phyloP scores from a whole-genome alignment of 2,113 vertebrate species.

The Seriola aureovittata region DNA sequence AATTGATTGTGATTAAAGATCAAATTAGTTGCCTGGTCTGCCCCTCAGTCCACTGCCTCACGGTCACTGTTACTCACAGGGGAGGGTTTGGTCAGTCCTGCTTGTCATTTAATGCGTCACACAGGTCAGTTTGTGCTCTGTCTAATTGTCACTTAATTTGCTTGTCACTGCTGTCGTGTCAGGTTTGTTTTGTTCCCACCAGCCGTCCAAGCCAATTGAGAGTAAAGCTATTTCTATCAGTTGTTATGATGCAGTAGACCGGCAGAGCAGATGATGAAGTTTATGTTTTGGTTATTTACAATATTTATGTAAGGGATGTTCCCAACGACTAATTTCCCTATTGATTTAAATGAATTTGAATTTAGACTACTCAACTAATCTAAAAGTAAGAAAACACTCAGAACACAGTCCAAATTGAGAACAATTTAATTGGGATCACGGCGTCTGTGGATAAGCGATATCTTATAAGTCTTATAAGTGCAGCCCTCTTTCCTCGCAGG shows the following conservation, averaged over 20 bases:
- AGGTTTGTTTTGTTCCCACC: neutral
- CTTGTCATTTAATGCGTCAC: neutral
- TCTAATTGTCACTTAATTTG: neutral
- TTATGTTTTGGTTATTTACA: neutral
- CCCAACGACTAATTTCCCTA: too few species aligned
- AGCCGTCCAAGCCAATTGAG: neutral
- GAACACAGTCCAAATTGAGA: too few species aligned
- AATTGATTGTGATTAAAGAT: conserved; percentile 1
- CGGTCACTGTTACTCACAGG: neutral
- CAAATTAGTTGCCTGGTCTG: neutral
- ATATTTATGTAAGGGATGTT: too few species aligned
- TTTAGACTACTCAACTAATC: too few species aligned
- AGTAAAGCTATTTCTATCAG: neutral
- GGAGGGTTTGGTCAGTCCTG: neutral
- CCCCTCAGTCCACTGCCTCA: neutral
- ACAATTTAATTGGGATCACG: too few species aligned
- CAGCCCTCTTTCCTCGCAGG: too few species aligned
- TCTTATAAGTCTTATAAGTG: too few species aligned
- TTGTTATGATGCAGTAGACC: neutral
- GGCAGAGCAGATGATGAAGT: neutral
- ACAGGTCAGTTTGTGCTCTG: neutral
- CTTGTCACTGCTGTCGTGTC: neutral
- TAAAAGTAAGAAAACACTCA: too few species aligned
- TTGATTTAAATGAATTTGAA: too few species aligned
- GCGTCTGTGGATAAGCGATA: too few species aligned